Base-by-base conservation (phyloP, 1,140 invertebrate genomes). In the Colletes gigas region DNA sequence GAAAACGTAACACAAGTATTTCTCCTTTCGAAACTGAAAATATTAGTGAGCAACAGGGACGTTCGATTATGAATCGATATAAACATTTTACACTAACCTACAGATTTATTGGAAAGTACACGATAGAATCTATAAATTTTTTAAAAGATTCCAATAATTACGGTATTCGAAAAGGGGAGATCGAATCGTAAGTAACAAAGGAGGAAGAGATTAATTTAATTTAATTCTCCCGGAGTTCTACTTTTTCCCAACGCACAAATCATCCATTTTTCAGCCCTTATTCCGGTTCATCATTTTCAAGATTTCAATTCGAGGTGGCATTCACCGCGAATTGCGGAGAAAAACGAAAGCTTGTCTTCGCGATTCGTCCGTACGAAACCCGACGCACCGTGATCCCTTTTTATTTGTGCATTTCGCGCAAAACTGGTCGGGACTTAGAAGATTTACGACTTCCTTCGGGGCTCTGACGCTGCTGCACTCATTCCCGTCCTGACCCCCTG, bases 371-470 rank as follows among this genome's bases (percentile, higher is more conserved):
- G 12, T 3, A n/a, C 41, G 12, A 50, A 47, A 62, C 44, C 30
- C 39, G 57, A 21, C 19, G 10, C 39, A 1, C 19, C 0, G n/a
- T 17, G 41, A 50, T 44, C 21, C 41, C 50, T 39, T 74, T 81
- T 81, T 70, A 77, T 70, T 77, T 68, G n/a, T n/a, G 66, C 57
- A 19, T 60, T 30, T 47, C 59, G 50, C 21, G 74, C 57, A 63
- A 81, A 77, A 76, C 55, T 77, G 66, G 44, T 17, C 47, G 71
- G 17, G 79, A 77, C 59, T 77, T 77, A 77, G 70, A 67, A 74
- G 79, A 81, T 81, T 82, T 79, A 72, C 68, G 63, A 63, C 62
- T 68, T 72, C 50, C 60, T 70, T 65, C 60, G 60, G 2, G 30
- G 41, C 57, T 50, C 69, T 39, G 60, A 65, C 50, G 14, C n/a